Conservation (phyloP, 2,888 invertebrate species). For the Hemicrepidius hirtus region DNA sequence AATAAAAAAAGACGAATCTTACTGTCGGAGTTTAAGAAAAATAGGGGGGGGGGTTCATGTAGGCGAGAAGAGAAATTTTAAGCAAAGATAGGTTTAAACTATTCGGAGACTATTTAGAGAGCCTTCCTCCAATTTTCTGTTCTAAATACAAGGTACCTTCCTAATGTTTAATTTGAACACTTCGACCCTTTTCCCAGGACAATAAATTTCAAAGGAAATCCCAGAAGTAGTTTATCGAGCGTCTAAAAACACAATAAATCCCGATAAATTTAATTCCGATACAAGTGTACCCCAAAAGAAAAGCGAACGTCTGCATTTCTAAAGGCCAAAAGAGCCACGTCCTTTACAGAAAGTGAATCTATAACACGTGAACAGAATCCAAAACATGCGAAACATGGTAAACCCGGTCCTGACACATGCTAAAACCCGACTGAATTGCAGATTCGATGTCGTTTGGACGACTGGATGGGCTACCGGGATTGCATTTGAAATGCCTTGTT, state of each 20-base stretch:
- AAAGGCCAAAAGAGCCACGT: background rate
- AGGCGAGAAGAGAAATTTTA: too few species aligned
- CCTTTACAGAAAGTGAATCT: constrained; percentile 41
- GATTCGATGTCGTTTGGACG: constrained; percentile 43
- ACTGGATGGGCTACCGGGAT: constrained; percentile 42
- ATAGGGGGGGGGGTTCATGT: too few species aligned
- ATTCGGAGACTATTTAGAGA: too few species aligned
- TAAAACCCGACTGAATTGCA: constrained; percentile 38
- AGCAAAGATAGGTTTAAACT: too few species aligned
- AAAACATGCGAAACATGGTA: constrained; percentile 34
- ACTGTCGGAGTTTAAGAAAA: too few species aligned
- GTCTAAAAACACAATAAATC: background rate
- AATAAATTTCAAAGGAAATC: background rate
- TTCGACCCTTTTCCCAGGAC: background rate
- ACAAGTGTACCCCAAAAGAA: constrained; percentile 11
- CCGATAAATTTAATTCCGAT: constrained; percentile 3
- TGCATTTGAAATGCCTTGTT: constrained; percentile 48
- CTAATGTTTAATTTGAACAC: too few species aligned
- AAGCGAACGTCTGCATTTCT: constrained; percentile 10
- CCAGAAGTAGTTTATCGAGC: background rate
- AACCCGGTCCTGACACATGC: constrained; percentile 40
- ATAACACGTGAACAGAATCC: constrained; percentile 33
- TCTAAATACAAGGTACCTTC: too few species aligned
- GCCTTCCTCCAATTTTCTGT: background rate
- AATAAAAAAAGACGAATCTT: too few species aligned